A percentile compares a stretch with the other conserved stretches of the same genome.
These are phyloP conservation scores for Cinclus cinclus DNA, from an alignment of 2,113 vertebrate genomes.

Conservation along the genomic window DNA sequence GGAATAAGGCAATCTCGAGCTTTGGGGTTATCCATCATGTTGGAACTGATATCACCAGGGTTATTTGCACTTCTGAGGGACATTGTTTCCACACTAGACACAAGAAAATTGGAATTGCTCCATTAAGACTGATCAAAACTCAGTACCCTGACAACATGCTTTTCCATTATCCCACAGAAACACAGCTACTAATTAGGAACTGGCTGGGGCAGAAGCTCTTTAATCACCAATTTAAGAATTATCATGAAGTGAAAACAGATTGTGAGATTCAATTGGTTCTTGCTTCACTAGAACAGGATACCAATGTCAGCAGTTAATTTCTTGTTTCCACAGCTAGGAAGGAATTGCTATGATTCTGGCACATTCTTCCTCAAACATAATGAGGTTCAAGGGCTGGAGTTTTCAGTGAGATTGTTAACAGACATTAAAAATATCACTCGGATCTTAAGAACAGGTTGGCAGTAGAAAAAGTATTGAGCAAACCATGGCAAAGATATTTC, in stretches of 20 bases:
- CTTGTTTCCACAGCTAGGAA: not conserved
- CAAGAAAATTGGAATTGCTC: not conserved
- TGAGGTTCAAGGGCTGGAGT: not conserved
- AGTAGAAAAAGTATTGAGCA: not conserved
- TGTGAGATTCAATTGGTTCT: not conserved
- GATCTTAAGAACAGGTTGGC: not conserved
- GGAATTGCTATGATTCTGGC: not conserved
- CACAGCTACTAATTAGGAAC: not conserved
- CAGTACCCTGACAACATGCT: not conserved
- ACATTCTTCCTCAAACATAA: not conserved
- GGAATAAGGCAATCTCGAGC: conserved; percentile 87
- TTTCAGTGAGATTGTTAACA: not conserved
- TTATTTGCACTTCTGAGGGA: conserved; percentile 71
- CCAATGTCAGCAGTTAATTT: not conserved
- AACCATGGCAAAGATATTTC: not conserved
- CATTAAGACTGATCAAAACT: not conserved
- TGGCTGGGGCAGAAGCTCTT: not conserved
- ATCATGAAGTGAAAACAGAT: not conserved
- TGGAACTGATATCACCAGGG: conserved; percentile 84
- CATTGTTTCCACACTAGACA: conserved; percentile 88
- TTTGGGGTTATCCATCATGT: conserved; percentile 79
- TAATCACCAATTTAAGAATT: not conserved
- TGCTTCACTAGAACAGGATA: not conserved
- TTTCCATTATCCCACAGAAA: not conserved
- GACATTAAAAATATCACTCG: not conserved